Percentiles rank a stretch among this genome's conserved stretches.
Conservation (phyloP, 2,797 vertebrate genomes). For the Hapalemur alaotrensis region DNA sequence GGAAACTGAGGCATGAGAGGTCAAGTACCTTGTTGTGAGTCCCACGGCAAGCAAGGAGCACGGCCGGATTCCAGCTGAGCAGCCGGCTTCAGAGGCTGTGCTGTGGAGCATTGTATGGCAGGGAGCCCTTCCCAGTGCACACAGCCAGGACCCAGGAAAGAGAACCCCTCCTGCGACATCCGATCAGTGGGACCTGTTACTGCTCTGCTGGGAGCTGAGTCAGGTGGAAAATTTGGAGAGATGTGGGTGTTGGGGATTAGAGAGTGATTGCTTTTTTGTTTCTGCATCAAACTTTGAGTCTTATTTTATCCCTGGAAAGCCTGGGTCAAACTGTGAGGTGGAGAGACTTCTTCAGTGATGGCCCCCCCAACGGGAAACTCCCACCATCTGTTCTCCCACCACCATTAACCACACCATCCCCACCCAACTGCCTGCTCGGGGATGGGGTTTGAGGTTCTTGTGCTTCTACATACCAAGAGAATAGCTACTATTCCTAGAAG, state of each 20-base stretch:
- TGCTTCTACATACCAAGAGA: not conserved
- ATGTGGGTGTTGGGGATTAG: not conserved
- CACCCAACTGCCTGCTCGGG: not conserved
- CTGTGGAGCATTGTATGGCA: fast-evolving
- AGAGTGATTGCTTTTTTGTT: not conserved
- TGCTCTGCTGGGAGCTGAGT: not conserved
- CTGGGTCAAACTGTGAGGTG: not conserved
- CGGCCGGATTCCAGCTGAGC: not conserved
- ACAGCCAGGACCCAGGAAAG: not conserved
- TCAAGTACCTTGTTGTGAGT: not conserved
- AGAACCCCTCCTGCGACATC: fast-evolving
- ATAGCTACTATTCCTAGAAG: not conserved
- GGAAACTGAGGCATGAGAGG: not conserved
- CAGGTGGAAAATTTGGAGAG: not conserved
- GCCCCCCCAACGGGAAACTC: not conserved
- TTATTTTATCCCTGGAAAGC: not conserved
- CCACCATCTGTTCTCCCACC: too few relatives aligned
- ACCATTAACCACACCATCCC: not conserved
- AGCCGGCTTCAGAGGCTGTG: fast-evolving
- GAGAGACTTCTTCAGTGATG: not conserved
- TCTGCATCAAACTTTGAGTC: not conserved
- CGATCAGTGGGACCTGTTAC: not conserved
- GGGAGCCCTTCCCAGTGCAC: fast-evolving
- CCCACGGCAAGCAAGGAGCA: not conserved
- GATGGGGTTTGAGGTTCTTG: not conserved